phyloP scores from a whole-genome alignment of 2,113 vertebrate species.

The Chauna torquata region DNA sequence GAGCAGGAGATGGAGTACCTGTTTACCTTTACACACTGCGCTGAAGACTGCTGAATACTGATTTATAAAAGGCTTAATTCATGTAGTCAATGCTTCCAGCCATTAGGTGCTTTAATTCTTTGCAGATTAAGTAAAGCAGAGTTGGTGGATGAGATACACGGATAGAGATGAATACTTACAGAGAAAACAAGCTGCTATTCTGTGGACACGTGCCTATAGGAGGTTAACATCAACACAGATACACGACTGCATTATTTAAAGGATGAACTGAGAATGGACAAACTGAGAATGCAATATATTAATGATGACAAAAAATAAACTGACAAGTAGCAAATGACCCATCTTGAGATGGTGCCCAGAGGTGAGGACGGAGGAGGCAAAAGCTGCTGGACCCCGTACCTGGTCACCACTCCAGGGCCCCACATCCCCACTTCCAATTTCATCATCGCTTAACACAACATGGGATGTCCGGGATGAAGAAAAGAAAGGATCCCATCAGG shows the following conservation, averaged over 20 bases:
- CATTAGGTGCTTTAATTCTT: neutral
- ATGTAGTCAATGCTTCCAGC: neutral
- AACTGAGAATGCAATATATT: neutral
- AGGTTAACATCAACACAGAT: neutral
- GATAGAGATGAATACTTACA: neutral
- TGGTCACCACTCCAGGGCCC: too few relatives aligned
- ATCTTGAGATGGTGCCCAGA: neutral
- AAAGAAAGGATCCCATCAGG: neutral
- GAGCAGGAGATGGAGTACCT: neutral
- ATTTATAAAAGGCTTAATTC: neutral
- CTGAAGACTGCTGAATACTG: neutral
- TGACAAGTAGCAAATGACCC: neutral
- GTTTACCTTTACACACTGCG: neutral
- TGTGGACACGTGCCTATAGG: fast-evolving
- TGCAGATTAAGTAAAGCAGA: neutral
- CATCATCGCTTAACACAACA: neutral
- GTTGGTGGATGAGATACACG: neutral
- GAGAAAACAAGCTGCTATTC: neutral
- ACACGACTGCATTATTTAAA: neutral
- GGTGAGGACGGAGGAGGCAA: neutral
- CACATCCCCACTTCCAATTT: neutral
- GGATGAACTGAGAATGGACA: neutral
- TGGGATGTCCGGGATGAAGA: neutral
- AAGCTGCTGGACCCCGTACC: neutral
- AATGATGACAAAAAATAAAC: neutral